Conservation (phyloP, 2,888 invertebrate species). For the Aphidius colemani region DNA sequence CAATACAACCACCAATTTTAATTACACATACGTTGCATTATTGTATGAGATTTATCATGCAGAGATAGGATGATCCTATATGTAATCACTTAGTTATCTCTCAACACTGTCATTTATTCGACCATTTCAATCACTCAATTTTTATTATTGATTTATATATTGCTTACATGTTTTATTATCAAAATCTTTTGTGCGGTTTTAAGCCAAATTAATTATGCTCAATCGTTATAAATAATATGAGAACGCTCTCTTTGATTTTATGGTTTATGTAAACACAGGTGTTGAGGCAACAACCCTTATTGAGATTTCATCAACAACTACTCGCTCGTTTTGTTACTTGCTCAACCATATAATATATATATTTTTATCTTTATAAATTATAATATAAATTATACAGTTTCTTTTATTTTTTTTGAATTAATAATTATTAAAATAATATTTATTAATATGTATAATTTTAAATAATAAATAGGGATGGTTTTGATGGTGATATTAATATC, state of each 20-base stretch:
- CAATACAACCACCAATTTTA: constrained; percentile 12
- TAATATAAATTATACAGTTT: too few species aligned
- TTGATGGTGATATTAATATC: constrained; percentile 50
- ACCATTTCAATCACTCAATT: constrained; percentile 52
- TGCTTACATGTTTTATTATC: not conserved
- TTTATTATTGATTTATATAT: not conserved
- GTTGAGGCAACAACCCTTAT: constrained; percentile 28
- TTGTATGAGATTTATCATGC: constrained; percentile 40
- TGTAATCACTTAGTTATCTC: constrained; percentile 47
- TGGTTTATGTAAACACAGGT: constrained; percentile 59
- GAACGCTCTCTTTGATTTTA: constrained; percentile 45
- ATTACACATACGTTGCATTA: constrained; percentile 22
- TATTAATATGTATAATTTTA: too few species aligned
- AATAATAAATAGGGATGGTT: too few species aligned
- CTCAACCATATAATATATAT: not conserved
- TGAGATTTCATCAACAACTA: constrained; percentile 23
- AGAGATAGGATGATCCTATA: constrained; percentile 49
- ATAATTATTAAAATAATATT: not conserved
- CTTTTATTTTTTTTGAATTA: not conserved
- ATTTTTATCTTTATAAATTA: too few species aligned
- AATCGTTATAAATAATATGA: not conserved
- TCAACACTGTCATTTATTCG: constrained; percentile 12
- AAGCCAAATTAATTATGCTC: not conserved
- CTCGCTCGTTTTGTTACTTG: constrained; percentile 11
- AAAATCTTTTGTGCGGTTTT: not conserved